Evolutionary conservation across 2,113 vertebrate genomes (phyloP).

Genomic region (Globicephala melas): DNA sequence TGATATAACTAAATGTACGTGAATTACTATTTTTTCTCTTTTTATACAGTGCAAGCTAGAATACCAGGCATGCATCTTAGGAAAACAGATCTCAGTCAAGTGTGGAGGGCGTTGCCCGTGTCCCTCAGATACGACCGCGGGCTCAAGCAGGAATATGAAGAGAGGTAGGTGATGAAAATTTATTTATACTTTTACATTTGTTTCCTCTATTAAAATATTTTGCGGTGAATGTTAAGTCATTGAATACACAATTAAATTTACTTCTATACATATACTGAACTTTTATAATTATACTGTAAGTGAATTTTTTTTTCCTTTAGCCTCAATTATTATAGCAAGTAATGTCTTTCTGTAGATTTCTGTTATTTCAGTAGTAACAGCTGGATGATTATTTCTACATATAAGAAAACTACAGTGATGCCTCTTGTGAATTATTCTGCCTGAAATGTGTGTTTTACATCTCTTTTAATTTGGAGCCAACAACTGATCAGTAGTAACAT

Average conservation of each 20-base stretch:
- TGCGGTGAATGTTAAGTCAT: not conserved
- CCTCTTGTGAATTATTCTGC: not conserved
- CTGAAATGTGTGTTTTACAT: not conserved
- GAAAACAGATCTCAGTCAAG: conserved; percentile 92
- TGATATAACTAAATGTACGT: conserved; percentile 1
- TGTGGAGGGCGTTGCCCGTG: conserved; percentile 95
- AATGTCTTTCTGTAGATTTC: not conserved
- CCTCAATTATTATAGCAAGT: not conserved
- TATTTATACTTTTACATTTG: not conserved
- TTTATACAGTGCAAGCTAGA: conserved; percentile 94
- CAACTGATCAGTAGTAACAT: not conserved
- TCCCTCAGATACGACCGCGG: conserved; percentile 81
- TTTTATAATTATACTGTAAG: not conserved
- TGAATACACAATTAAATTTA: not conserved
- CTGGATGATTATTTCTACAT: not conserved
- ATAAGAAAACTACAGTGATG: not conserved
- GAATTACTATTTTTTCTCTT: conserved; percentile 55
- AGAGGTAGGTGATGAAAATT: conserved; percentile 85
- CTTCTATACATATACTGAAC: not conserved
- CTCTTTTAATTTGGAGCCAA: not conserved
- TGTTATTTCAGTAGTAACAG: not conserved
- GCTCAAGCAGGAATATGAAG: conserved; percentile 82
- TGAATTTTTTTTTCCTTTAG: not conserved
- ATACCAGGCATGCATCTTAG: conserved; percentile 94
- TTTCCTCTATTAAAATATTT: not conserved